Evolutionary conservation across 1,140 invertebrate genomes (phyloP).

Genomic region (Neodiprion fabricii): DNA sequence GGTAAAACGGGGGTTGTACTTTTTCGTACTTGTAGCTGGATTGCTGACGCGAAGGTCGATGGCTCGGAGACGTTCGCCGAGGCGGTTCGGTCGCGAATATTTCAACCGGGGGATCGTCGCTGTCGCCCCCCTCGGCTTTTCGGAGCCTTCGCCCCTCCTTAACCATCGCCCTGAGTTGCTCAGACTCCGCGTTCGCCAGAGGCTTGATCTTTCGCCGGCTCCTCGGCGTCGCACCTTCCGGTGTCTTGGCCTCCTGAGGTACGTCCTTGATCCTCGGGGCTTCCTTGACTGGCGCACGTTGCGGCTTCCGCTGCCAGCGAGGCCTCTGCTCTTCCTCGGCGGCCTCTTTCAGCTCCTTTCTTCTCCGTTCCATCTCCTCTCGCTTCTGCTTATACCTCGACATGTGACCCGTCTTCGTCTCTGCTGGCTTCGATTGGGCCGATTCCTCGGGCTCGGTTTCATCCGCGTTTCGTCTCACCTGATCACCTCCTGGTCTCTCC

Average conservation of each 20-base stretch:
- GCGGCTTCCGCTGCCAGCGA: slow-evolving; percentile 41
- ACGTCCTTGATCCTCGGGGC: slow-evolving; percentile 19
- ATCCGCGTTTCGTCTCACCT: neutral
- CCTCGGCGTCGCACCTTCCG: slow-evolving; percentile 37
- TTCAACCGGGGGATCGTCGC: slow-evolving; percentile 49
- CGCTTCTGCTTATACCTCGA: slow-evolving; percentile 62
- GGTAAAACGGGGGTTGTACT: slow-evolving; percentile 67
- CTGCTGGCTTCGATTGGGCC: slow-evolving; percentile 24
- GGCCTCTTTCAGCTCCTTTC: slow-evolving; percentile 38
- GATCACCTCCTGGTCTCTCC: neutral
- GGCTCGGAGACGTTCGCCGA: slow-evolving; percentile 40
- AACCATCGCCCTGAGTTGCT: slow-evolving; percentile 57
- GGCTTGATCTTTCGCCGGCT: slow-evolving; percentile 47
- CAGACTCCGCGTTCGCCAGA: slow-evolving; percentile 55
- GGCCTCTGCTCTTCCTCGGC: slow-evolving; percentile 47
- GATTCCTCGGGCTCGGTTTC: slow-evolving; percentile 9
- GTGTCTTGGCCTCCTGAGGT: slow-evolving; percentile 31
- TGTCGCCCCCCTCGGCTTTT: slow-evolving; percentile 39
- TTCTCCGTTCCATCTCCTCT: slow-evolving; percentile 44
- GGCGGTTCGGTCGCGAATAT: slow-evolving; percentile 45
- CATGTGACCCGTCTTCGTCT: slow-evolving; percentile 56
- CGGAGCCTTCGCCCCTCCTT: slow-evolving; percentile 53
- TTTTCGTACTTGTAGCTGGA: slow-evolving; percentile 78
- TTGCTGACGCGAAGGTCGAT: slow-evolving; percentile 75
- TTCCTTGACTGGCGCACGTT: neutral